Conservation (phyloP, 2,113 vertebrate genomes). For the Zosterops pallidus region DNA sequence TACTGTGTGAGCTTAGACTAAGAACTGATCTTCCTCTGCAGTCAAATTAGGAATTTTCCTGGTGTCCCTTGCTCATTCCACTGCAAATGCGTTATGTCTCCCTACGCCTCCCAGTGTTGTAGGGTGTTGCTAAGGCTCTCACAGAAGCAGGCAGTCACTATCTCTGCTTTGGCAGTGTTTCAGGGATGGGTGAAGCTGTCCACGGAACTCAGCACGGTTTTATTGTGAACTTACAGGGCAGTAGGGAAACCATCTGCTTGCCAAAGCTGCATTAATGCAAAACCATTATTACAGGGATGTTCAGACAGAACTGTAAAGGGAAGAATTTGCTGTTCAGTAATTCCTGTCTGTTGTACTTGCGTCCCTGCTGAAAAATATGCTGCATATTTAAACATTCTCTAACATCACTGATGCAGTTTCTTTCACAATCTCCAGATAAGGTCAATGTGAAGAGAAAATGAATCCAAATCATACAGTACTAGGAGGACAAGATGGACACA, state of each 20-base stretch:
- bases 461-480: not conserved
- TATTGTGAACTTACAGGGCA: not conserved
- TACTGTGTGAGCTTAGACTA: not conserved
- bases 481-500: not conserved
- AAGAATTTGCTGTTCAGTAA: not conserved
- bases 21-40: not conserved
- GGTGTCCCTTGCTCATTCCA: not conserved
- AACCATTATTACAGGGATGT: not conserved
- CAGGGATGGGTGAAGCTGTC: not conserved
- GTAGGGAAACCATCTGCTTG: not conserved
- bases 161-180: not conserved
- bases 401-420: not conserved
- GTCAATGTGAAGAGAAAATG: not conserved
- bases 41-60: not conserved
- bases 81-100: not conserved
- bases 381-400: not conserved
- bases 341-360: not conserved
- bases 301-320: not conserved
- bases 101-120: not conserved
- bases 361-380: not conserved
- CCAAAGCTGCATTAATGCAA: not conserved
- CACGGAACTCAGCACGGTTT: not conserved
- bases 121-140: slow-evolving; percentile 6
- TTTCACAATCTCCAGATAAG: not conserved
- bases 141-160: not conserved